phyloP scores from a whole-genome alignment of 2,113 vertebrate genomes.

The Sturnira hondurensis region DNA sequence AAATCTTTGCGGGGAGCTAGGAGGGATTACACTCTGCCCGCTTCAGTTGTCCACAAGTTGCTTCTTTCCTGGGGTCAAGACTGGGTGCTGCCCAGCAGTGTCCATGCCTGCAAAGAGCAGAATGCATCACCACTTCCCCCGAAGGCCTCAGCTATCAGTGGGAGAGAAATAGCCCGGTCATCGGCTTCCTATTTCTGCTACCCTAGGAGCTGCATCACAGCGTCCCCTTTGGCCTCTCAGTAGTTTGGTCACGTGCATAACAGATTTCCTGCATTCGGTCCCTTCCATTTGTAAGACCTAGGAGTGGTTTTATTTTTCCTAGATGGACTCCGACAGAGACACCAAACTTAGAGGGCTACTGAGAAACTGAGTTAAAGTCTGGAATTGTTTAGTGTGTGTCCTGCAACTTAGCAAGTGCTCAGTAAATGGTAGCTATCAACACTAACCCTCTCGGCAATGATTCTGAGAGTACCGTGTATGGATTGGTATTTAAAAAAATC shows the following conservation, averaged over 20 bases:
- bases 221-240: not conserved
- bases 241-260: not conserved
- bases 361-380: not conserved
- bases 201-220: not conserved
- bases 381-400: not conserved
- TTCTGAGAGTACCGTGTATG: not conserved
- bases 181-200: not conserved
- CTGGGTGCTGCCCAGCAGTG: not conserved
- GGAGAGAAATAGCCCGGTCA: not conserved
- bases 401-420: not conserved
- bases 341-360: not conserved
- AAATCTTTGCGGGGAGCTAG: not conserved
- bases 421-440: not conserved
- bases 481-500: not conserved
- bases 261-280: not conserved
- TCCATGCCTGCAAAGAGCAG: not conserved
- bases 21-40: not conserved
- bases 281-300: not conserved
- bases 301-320: not conserved
- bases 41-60: not conserved
- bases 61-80: not conserved
- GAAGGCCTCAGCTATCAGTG: not conserved
- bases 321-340: not conserved
- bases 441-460: slow-evolving; percentile 1
- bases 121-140: not conserved